These are phyloP conservation scores for Elaeidobius kamerunicus DNA, from an alignment of 2,888 invertebrate species.

Conservation along the genomic window DNA sequence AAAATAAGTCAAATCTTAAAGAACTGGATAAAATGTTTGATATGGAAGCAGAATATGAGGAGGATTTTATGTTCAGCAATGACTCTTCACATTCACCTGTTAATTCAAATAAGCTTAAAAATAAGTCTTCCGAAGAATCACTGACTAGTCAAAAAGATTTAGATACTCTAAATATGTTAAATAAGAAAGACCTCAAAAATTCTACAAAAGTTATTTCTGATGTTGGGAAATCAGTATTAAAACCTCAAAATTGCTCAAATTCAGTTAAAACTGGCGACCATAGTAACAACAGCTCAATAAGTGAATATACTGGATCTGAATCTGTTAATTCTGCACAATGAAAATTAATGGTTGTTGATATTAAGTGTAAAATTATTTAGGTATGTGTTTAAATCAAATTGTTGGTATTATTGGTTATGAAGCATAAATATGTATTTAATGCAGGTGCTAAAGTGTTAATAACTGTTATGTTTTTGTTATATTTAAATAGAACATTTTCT, in stretches of 20 bases:
- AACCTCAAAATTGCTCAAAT: constrained; percentile 18
- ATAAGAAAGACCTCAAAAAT: constrained; percentile 15
- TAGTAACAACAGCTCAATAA: constrained; percentile 11
- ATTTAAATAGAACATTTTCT: no score
- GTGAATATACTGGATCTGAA: constrained; percentile 11
- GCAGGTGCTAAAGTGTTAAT: no score
- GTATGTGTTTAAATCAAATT: no score
- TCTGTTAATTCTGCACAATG: background rate
- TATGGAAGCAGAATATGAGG: constrained; percentile 46
- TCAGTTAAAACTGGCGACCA: constrained; percentile 5
- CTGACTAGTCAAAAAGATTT: background rate
- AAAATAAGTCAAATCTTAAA: constrained; percentile 41
- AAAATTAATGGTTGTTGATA: background rate
- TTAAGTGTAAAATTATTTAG: no score
- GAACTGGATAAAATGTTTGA: constrained; percentile 45
- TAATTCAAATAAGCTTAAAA: no score
- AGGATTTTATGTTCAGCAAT: constrained; percentile 45
- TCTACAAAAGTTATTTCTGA: constrained; percentile 9
- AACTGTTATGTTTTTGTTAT: no score
- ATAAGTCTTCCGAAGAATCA: background rate
- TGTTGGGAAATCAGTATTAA: constrained; percentile 15
- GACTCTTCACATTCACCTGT: constrained; percentile 33
- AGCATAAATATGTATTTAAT: no score
- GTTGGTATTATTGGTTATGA: no score
- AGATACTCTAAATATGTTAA: background rate